phyloP scores from a whole-genome alignment of 2,888 invertebrate genomes.

The Epirrita christyi region DNA sequence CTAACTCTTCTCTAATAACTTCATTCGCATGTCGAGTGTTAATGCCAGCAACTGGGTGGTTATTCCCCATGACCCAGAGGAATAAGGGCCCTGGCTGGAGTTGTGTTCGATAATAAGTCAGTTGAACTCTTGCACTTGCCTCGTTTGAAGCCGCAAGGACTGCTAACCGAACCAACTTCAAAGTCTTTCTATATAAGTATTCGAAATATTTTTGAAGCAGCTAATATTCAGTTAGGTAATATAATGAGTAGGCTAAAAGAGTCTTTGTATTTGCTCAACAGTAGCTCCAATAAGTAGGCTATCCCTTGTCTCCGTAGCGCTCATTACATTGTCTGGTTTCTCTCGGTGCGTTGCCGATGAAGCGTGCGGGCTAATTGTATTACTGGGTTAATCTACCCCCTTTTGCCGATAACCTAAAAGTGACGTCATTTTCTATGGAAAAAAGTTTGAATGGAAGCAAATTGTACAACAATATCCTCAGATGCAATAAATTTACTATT shows the following conservation, averaged over 20 bases:
- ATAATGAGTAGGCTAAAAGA: not conserved
- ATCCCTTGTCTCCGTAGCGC: not conserved
- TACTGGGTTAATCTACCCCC: conserved; percentile 6
- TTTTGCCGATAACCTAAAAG: conserved; percentile 4
- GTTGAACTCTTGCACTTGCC: no score
- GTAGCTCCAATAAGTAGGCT: not conserved
- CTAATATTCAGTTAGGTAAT: not conserved
- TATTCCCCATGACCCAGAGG: no score
- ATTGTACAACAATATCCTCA: no score
- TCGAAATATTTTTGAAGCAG: not conserved
- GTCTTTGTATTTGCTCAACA: not conserved
- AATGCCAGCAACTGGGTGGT: no score
- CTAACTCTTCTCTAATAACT: not conserved
- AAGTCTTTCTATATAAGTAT: not conserved
- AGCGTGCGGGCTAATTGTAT: conserved; percentile 16
- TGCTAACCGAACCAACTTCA: no score
- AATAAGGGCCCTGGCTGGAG: no score
- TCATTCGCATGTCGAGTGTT: no score
- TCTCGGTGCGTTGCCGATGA: not conserved
- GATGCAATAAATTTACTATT: no score
- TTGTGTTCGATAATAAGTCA: no score
- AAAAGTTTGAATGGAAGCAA: not conserved
- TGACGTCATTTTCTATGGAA: not conserved
- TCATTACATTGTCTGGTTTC: not conserved
- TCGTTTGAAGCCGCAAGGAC: no score